phyloP scores from a whole-genome alignment of 2,113 vertebrate species.

The Vanacampus margaritifer region DNA sequence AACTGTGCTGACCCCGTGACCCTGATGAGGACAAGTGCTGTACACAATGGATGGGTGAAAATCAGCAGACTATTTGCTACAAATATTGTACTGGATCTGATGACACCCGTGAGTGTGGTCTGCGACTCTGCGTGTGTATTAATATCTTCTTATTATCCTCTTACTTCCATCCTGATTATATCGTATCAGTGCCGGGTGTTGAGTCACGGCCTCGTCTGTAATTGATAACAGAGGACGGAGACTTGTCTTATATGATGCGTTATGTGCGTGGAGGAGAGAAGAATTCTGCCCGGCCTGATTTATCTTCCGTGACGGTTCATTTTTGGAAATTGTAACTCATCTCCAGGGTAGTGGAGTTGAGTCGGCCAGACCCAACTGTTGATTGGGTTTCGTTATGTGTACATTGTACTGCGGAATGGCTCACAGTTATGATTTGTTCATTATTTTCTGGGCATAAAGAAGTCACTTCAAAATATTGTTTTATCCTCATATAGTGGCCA shows the following conservation, averaged over 20 bases:
- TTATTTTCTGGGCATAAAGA: neutral
- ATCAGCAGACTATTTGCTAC: neutral
- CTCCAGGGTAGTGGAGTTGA: slow-evolving; percentile 24
- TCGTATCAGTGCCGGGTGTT: slow-evolving; percentile 40
- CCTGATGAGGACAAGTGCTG: neutral
- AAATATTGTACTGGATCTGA: neutral
- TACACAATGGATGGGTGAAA: neutral
- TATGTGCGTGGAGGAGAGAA: neutral
- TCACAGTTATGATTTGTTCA: neutral
- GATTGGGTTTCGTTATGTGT: neutral
- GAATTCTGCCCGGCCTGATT: neutral
- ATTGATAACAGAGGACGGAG: slow-evolving; percentile 9
- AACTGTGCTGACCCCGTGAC: neutral
- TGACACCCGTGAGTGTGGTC: neutral
- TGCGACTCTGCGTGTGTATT: slow-evolving; percentile 31
- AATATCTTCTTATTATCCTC: slow-evolving; percentile 67
- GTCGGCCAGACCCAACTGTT: slow-evolving; percentile 18
- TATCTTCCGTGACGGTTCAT: slow-evolving; percentile 31
- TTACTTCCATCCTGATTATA: slow-evolving; percentile 62
- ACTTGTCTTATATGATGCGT: neutral
- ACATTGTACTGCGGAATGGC: neutral
- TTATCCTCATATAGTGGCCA: neutral
- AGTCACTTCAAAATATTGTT: neutral
- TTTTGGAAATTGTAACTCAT: slow-evolving; percentile 23
- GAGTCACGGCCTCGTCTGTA: neutral